A percentile compares a stretch with the other conserved stretches of the same genome.
These are phyloP conservation scores for Limonius californicus DNA, from an alignment of 1,140 invertebrate genomes.

Conservation along the genomic window DNA sequence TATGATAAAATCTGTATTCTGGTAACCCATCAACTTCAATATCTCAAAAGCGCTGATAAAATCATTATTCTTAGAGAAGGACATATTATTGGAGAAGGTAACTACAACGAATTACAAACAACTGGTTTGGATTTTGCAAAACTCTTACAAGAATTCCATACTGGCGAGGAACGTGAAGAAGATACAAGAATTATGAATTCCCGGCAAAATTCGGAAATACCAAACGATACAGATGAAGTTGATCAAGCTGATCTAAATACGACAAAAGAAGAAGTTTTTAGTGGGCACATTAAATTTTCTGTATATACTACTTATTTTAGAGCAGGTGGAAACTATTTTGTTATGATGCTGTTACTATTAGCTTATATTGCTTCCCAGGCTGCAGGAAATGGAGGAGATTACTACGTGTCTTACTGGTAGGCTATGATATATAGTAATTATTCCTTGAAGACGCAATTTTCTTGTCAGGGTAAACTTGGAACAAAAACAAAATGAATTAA, in stretches of 20 bases:
- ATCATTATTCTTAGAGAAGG: conserved; percentile 51
- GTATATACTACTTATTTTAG: conserved; percentile 62
- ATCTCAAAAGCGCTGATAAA: conserved; percentile 58
- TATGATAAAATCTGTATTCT: conserved; percentile 67
- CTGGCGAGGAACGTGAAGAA: conserved; percentile 46
- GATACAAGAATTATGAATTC: conserved; percentile 36
- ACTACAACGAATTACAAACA: conserved; percentile 46
- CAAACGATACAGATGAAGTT: conserved; percentile 45
- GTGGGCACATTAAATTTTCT: conserved; percentile 55
- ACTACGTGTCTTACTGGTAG: conserved; percentile 66
- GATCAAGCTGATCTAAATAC: conserved; percentile 39
- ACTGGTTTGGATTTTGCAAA: conserved; percentile 47
- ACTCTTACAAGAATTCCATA: conserved; percentile 41
- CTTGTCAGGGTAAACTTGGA: conserved; percentile 42
- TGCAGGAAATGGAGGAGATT: conserved; percentile 63
- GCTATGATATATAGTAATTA: not conserved
- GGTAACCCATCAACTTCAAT: conserved; percentile 72
- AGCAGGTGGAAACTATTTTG: conserved; percentile 54
- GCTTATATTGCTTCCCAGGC: conserved; percentile 59
- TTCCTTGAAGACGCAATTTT: too few species aligned
- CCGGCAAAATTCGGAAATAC: conserved; percentile 47
- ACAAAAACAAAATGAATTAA: conserved; percentile 33
- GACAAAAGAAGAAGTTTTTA: conserved; percentile 42
- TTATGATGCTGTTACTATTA: conserved; percentile 51
- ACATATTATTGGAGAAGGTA: conserved; percentile 46